phyloP scores from a whole-genome alignment of 2,888 invertebrate species.

The Cheiracanthium punctorium region DNA sequence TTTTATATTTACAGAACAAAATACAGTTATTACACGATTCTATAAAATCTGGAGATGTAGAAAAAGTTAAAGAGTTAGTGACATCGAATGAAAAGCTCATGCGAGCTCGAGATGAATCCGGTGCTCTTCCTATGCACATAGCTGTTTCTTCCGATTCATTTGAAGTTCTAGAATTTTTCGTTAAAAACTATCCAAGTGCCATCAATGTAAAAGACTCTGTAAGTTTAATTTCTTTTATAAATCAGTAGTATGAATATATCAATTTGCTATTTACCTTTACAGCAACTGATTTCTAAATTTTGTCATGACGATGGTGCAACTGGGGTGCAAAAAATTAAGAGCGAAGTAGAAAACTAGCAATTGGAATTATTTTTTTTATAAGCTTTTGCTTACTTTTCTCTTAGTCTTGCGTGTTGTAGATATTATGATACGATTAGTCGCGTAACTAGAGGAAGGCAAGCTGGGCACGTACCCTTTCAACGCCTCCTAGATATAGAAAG shows the following conservation, averaged over 20 bases:
- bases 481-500: no score
- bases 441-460: no score
- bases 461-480: no score
- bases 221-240: constrained; percentile 15
- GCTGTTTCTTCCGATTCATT: constrained; percentile 62
- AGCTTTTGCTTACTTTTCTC: no score
- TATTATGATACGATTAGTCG: no score
- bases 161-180: constrained; percentile 69
- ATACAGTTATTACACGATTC: constrained; percentile 61
- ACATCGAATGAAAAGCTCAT: constrained; percentile 64
- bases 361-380: no score
- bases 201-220: constrained; percentile 67
- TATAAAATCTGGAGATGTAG: constrained; percentile 66
- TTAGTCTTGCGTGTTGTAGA: no score
- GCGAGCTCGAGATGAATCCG: constrained; percentile 71
- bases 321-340: no score
- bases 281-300: neutral
- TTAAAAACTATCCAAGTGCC: constrained; percentile 59
- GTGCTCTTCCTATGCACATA: constrained; percentile 70
- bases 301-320: neutral
- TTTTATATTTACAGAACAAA: no score
- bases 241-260: neutral
- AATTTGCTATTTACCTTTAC: no score
- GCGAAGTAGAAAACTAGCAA: no score
- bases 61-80: constrained; percentile 42